Percentiles rank a stretch among this genome's conserved stretches.
Conservation (phyloP, 2,888 invertebrate genomes). For the Caenorhabditis imperialis region DNA sequence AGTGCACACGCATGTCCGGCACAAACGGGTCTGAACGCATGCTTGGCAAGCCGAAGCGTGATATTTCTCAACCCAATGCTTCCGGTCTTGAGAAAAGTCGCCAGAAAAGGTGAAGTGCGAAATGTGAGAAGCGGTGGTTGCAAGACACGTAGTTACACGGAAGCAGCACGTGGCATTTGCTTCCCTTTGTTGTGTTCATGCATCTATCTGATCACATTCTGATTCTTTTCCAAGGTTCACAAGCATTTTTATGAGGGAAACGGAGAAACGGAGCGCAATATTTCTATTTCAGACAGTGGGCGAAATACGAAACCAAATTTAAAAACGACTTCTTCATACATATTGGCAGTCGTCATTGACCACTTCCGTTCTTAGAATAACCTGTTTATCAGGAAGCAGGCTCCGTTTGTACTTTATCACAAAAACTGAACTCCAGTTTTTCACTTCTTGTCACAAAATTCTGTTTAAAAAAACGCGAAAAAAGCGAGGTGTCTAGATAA, state of each 20-base stretch:
- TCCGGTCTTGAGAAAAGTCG: constrained; percentile 20
- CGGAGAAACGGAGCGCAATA: constrained; percentile 9
- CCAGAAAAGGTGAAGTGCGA: constrained; percentile 40
- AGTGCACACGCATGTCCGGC: constrained; percentile 20
- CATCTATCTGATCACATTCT: constrained; percentile 34
- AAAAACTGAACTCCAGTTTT: not conserved
- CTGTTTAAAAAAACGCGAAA: constrained; percentile 1
- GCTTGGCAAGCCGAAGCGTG: constrained; percentile 21
- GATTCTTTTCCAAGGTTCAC: constrained; percentile 26
- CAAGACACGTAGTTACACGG: constrained; percentile 28
- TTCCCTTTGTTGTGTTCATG: constrained; percentile 28
- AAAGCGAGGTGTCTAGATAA: constrained; percentile 8
- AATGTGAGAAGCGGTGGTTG: constrained; percentile 38
- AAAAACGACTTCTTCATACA: constrained; percentile 16
- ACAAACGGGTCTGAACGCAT: constrained; percentile 28
- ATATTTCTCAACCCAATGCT: constrained; percentile 36
- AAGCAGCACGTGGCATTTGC: constrained; percentile 11
- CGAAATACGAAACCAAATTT: constrained; percentile 30
- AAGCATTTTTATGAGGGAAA: constrained; percentile 10
- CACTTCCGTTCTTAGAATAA: constrained; percentile 33
- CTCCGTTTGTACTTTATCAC: not conserved
- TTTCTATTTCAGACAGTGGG: constrained; percentile 16
- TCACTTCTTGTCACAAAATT: not conserved
- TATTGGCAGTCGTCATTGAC: constrained; percentile 19
- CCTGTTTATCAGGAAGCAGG: not conserved